Evolutionary conservation across 2,888 invertebrate genomes (phyloP), one percentile per base, ranked within the genome.

Genomic region (Margaritifera margaritifera): DNA sequence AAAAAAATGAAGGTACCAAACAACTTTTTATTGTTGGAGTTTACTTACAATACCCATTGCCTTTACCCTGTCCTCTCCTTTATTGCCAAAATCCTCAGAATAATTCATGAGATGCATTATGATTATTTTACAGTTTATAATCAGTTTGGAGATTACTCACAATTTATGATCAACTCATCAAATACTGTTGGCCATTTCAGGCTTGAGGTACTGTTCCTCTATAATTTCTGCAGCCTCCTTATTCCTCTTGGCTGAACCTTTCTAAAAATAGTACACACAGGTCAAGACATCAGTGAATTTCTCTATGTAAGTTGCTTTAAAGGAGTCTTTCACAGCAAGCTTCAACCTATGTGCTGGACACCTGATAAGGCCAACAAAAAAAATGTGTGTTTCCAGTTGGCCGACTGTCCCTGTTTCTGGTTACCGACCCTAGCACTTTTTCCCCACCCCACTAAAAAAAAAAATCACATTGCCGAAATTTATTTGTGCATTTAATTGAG

Each of bases 271-370:
- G 53, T 63, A 71, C 15, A 71, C 19, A 55, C 53, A 63, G 15
- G 20, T 55, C 24, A 68, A 54, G 42, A 68, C 42, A 19, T 63
- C 64, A 31, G 59, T 57, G n/a, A 68, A 25, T 19, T 11, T 61
- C 19, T 69, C 69, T 64, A 69, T 69, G 52, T 62, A 69, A 22
- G 65, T 66, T 4, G 11, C 56, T 58, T 70, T 70, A 25, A 70
- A 66, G 19, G 62, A 31, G 31, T 70, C 69, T 62, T 69, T 64
- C 4, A 74, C 60, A n/a, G n/a, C n/a, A n/a, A n/a, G n/a, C n/a
- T n/a, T n/a, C n/a, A n/a, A n/a, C 22, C 71, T 62, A 59, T 74
- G 68, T 0, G 74, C 74, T 6, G 71, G 22, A 42, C 74, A 74
- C 68, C 68, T 65, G 0, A 68, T 63, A 53, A 57, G 25, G 1